These are phyloP conservation scores for Aspiorhynchus laticeps DNA, from an alignment of 2,113 vertebrate genomes.

Conservation along the genomic window DNA sequence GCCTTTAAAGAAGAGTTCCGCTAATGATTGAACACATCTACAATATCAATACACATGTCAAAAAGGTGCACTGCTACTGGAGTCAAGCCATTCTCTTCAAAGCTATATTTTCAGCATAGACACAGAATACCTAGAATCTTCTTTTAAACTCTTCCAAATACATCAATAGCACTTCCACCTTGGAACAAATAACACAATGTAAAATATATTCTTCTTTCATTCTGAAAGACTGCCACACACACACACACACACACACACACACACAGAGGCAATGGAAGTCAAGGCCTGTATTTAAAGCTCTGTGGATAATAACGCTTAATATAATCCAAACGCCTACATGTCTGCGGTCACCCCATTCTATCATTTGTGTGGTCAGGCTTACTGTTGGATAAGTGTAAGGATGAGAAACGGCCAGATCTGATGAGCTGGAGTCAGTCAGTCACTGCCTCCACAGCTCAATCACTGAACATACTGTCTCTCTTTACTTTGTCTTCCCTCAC, in stretches of 20 bases:
- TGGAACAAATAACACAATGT: background rate
- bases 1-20: background rate
- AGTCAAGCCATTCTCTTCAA: background rate
- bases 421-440: background rate
- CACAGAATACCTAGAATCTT: background rate
- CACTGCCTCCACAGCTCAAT: background rate
- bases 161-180: background rate
- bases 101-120: background rate
- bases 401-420: background rate
- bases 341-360: constrained; percentile 22
- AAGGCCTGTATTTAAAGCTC: background rate
- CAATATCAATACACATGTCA: background rate
- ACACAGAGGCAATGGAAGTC: background rate
- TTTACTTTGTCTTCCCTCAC: constrained; percentile 8
- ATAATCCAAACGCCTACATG: constrained; percentile 35
- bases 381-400: constrained; percentile 20
- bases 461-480: constrained; percentile 29
- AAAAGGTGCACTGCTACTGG: background rate
- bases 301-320: constrained; percentile 16
- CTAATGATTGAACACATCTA: constrained; percentile 1
- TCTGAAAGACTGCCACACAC: background rate
- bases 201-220: background rate
- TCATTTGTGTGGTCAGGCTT: constrained; percentile 36
- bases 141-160: background rate
- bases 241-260: too few relatives aligned